phyloP scores from a whole-genome alignment of 1,140 invertebrate species.

The Apolygus lucorum region DNA sequence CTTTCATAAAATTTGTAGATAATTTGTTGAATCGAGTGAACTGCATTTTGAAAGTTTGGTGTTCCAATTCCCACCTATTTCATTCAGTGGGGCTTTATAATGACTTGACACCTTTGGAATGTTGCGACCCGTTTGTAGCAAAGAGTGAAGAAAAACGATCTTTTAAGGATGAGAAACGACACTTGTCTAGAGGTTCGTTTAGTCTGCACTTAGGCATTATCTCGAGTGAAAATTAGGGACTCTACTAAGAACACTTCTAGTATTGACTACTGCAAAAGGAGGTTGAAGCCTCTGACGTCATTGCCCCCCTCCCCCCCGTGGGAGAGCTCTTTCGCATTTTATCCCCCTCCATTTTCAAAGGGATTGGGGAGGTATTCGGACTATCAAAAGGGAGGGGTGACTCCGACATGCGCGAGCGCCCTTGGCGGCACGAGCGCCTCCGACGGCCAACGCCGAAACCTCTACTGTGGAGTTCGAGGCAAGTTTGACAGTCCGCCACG shows the following conservation, averaged over 20 bases:
- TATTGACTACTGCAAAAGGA: slow-evolving; percentile 15
- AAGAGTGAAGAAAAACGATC: background rate
- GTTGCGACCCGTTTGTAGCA: no score
- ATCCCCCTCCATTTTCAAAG: background rate
- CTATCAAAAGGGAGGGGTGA: background rate
- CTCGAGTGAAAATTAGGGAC: slow-evolving; percentile 16
- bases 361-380: no score
- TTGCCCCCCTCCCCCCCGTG: background rate
- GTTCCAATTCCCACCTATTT: no score
- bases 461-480: background rate
- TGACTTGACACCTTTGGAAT: no score
- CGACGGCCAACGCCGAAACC: background rate
- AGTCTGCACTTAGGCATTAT: slow-evolving; percentile 1
- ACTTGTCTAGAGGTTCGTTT: slow-evolving; percentile 9
- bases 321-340: background rate
- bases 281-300: slow-evolving; percentile 13
- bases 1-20: no score
- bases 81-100: no score
- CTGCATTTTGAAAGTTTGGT: no score
- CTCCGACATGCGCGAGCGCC: background rate
- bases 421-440: background rate
- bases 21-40: no score
- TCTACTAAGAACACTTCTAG: slow-evolving; percentile 10
- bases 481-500: background rate
- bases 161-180: background rate